phyloP scores from a whole-genome alignment of 2,888 invertebrate species.

The Gastrophysa polygoni region DNA sequence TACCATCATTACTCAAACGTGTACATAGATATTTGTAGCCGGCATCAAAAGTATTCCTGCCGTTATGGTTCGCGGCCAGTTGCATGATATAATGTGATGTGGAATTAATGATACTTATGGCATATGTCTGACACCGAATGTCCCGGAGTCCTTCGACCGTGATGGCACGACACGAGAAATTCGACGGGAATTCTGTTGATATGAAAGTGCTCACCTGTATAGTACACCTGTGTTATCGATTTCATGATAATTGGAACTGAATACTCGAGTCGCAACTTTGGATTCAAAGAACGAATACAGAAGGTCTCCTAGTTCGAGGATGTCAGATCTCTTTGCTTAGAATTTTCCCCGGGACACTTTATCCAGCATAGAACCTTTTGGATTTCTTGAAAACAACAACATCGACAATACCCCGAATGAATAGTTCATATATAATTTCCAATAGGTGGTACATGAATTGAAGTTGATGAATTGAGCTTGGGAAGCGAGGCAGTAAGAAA shows the following conservation, averaged over 20 bases:
- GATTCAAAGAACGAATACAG: no score
- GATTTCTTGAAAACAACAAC: no score
- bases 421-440: no score
- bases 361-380: no score
- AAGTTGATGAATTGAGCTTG: no score
- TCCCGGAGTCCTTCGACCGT: slow-evolving; percentile 14
- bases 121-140: slow-evolving; percentile 33
- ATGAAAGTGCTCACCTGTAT: not conserved
- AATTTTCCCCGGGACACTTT: no score
- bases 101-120: slow-evolving; percentile 38
- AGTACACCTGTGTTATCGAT: slow-evolving; percentile 10
- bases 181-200: slow-evolving; percentile 3
- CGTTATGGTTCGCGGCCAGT: slow-evolving; percentile 35
- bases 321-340: no score
- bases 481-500: no score
- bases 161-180: slow-evolving; percentile 13
- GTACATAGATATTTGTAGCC: slow-evolving; percentile 5
- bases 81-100: slow-evolving; percentile 33
- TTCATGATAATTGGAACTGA: not conserved
- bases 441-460: no score
- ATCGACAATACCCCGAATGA: no score
- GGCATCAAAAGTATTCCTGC: slow-evolving; percentile 22
- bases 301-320: no score
- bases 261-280: no score
- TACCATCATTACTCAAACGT: slow-evolving; percentile 2